Percentiles rank a stretch among this genome's conserved stretches.
These are phyloP conservation scores for Gastrophryne carolinensis DNA, from an alignment of 2,797 vertebrate genomes.

Conservation along the genomic window DNA sequence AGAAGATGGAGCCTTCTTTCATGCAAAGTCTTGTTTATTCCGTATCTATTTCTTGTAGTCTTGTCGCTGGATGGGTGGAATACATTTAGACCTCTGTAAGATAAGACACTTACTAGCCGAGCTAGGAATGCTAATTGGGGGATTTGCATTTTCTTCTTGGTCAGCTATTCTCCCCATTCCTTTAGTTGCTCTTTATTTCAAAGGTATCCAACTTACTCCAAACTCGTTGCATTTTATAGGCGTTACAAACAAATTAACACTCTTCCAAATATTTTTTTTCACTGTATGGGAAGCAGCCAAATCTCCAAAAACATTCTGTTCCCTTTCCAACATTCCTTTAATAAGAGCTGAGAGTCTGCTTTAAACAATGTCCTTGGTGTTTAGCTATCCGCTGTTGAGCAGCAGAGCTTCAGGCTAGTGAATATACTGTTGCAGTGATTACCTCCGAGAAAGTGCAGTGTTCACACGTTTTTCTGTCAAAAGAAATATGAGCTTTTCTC, in stretches of 20 bases:
- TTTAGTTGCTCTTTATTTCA: conserved; percentile 23
- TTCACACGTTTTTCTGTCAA: neutral
- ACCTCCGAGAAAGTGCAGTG: conserved; percentile 12
- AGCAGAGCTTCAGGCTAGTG: conserved; percentile 12
- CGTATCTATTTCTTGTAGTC: too few relatives aligned
- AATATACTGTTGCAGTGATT: conserved; percentile 5
- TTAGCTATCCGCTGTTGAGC: conserved; percentile 8
- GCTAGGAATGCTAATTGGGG: conserved; percentile 3
- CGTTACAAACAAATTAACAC: conserved; percentile 39
- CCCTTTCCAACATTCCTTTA: conserved; percentile 30
- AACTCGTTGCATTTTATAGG: conserved; percentile 16
- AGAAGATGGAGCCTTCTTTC: too few relatives aligned
- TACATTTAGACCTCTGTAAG: neutral
- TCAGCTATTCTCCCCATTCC: neutral
- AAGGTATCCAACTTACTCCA: conserved; percentile 26
- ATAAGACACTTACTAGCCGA: conserved; percentile 2
- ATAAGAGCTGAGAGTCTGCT: conserved; percentile 30
- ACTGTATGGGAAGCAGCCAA: conserved; percentile 29
- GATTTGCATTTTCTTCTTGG: conserved; percentile 13
- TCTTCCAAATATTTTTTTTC: conserved; percentile 40
- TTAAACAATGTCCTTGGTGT: conserved; percentile 29
- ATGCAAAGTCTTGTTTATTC: too few relatives aligned
- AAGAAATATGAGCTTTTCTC: neutral
- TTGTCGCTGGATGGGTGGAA: neutral
- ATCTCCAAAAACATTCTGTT: conserved; percentile 35